phyloP scores from a whole-genome alignment of 1,140 invertebrate genomes.

The Euwallacea fornicatus region DNA sequence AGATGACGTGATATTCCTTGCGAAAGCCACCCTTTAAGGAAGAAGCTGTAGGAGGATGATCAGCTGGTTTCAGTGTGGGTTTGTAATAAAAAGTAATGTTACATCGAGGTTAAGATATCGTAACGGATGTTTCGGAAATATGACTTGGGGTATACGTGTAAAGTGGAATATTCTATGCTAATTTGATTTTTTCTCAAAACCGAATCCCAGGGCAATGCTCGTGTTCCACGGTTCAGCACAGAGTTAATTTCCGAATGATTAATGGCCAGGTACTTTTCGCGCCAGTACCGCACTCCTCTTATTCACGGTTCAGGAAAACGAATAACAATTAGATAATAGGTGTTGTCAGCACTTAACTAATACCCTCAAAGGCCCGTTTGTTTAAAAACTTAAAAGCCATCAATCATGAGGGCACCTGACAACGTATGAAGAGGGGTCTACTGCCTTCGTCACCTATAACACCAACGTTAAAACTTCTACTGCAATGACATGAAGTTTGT shows the following conservation, averaged over 20 bases:
- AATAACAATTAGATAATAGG: constrained; percentile 36
- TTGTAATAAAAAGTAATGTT: too few species aligned
- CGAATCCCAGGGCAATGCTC: too few species aligned
- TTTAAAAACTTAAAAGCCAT: constrained; percentile 31
- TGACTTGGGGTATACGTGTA: too few species aligned
- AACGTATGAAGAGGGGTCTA: background rate
- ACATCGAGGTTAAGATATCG: too few species aligned
- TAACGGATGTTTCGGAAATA: too few species aligned
- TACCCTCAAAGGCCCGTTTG: constrained; percentile 37
- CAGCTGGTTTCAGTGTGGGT: constrained; percentile 2
- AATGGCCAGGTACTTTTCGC: constrained; percentile 13
- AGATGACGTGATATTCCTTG: background rate
- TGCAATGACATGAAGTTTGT: constrained; percentile 2
- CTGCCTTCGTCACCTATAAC: background rate
- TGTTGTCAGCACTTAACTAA: constrained; percentile 39
- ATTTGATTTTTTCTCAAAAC: too few species aligned
- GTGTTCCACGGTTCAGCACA: background rate
- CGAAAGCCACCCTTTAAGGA: background rate
- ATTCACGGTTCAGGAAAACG: constrained; percentile 15
- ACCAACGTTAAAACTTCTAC: constrained; percentile 11
- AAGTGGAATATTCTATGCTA: too few species aligned
- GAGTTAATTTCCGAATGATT: constrained; percentile 19
- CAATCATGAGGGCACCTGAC: constrained; percentile 29
- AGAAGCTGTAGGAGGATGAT: background rate
- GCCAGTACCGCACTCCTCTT: constrained; percentile 5